Conservation (phyloP, 2,888 invertebrate species). For the Eilema griseolum region DNA sequence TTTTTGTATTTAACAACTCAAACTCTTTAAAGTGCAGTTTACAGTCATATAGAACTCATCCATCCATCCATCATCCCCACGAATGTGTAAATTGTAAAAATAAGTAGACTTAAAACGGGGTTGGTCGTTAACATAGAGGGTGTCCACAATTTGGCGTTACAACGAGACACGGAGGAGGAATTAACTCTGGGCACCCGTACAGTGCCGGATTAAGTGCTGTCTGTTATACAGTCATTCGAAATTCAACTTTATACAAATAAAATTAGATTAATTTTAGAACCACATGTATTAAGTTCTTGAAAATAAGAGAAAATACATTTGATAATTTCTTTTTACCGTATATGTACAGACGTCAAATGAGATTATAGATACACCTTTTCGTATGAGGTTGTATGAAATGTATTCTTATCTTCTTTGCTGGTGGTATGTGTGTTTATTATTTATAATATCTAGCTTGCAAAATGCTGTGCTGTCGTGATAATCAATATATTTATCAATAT, state of each 20-base stretch:
- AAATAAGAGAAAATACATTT: neutral
- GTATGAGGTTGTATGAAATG: neutral
- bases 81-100: slow-evolving; percentile 63
- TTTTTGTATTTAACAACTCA: neutral
- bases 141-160: slow-evolving; percentile 60
- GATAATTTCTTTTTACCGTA: neutral
- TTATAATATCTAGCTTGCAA: too few relatives aligned
- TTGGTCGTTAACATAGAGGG: slow-evolving; percentile 54
- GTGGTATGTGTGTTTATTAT: too few relatives aligned
- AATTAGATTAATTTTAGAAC: too few relatives aligned
- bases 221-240: neutral
- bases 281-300: too few relatives aligned
- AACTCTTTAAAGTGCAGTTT: slow-evolving; percentile 11
- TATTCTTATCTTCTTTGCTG: too few relatives aligned
- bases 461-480: too few relatives aligned
- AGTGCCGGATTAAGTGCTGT: slow-evolving; percentile 29
- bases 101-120: slow-evolving; percentile 41
- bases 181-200: slow-evolving; percentile 41
- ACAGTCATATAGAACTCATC: slow-evolving; percentile 24
- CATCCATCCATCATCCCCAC: slow-evolving; percentile 19
- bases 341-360: neutral
- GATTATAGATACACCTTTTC: too few relatives aligned
- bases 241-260: neutral
- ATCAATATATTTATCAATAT: too few relatives aligned
- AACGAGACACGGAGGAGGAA: slow-evolving; percentile 37